These are phyloP conservation scores for Centropus bengalensis DNA, from an alignment of 2,113 vertebrate species.

Conservation along the genomic window DNA sequence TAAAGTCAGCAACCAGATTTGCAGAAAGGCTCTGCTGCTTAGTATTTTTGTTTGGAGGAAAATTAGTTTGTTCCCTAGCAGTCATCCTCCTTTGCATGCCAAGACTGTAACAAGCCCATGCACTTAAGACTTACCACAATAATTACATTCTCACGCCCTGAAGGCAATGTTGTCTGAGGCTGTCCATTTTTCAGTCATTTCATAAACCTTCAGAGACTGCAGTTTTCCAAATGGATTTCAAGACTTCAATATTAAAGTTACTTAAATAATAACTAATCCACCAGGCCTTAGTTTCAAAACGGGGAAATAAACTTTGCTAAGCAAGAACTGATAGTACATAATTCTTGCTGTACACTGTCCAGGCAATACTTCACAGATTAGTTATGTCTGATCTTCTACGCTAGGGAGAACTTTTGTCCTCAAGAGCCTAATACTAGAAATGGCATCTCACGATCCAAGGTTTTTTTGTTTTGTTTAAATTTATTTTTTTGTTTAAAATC, in stretches of 20 bases:
- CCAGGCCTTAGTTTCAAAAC: constrained; percentile 30
- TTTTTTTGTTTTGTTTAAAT: background rate
- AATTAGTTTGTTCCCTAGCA: background rate
- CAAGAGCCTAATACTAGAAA: constrained; percentile 5
- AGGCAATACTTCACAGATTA: constrained; percentile 45
- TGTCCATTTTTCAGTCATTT: background rate
- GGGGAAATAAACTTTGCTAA: constrained; percentile 14
- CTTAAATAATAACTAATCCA: constrained; percentile 23
- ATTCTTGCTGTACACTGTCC: constrained; percentile 24
- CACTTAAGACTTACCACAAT: background rate
- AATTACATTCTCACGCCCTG: constrained; percentile 44
- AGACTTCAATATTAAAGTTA: constrained; percentile 32
- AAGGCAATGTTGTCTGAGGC: background rate
- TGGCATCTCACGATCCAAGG: background rate
- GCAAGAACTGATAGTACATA: constrained; percentile 1
- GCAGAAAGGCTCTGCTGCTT: background rate
- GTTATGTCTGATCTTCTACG: constrained; percentile 10
- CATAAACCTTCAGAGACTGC: constrained; percentile 41
- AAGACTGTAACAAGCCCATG: background rate
- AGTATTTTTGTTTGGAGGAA: background rate
- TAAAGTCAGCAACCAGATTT: background rate
- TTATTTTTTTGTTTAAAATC: constrained; percentile 4
- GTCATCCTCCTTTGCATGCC: background rate
- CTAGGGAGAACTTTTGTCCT: constrained; percentile 12
- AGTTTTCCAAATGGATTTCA: constrained; percentile 38